phyloP scores from a whole-genome alignment of 2,888 invertebrate species.

The Patella pellucida region DNA sequence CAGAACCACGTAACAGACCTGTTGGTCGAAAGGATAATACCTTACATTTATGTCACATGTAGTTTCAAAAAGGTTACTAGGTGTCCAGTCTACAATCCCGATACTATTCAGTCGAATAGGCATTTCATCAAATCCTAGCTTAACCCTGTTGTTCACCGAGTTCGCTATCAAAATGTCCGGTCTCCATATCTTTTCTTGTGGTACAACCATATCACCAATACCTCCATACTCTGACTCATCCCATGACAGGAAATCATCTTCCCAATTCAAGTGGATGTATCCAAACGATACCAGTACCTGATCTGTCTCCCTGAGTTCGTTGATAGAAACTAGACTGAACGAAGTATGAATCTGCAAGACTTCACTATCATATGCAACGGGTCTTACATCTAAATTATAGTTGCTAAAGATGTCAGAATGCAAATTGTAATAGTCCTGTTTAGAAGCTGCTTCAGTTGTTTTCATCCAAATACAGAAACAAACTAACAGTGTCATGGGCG shows the following conservation, averaged over 20 bases:
- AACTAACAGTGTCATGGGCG: too few species aligned
- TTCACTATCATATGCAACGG: slow-evolving; percentile 1
- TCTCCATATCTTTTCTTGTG: slow-evolving; percentile 29
- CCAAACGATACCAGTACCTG: slow-evolving; percentile 16
- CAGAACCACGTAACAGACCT: slow-evolving; percentile 20
- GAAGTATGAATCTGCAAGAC: neutral
- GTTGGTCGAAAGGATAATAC: slow-evolving; percentile 33
- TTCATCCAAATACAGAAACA: too few species aligned
- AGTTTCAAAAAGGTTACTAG: slow-evolving; percentile 23
- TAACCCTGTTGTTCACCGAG: slow-evolving; percentile 17
- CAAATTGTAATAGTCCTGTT: slow-evolving; percentile 11
- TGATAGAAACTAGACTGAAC: slow-evolving; percentile 13
- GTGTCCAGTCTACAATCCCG: slow-evolving; percentile 24
- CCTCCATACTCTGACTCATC: neutral
- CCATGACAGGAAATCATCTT: slow-evolving; percentile 25
- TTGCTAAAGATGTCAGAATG: neutral
- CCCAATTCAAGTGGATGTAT: slow-evolving; percentile 4
- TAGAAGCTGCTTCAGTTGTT: neutral
- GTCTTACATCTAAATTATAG: slow-evolving; percentile 24
- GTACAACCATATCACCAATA: slow-evolving; percentile 19
- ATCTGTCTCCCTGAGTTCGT: slow-evolving; percentile 12
- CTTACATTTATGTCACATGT: slow-evolving; percentile 34
- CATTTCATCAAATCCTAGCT: slow-evolving; percentile 21
- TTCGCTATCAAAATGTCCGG: slow-evolving; percentile 28
- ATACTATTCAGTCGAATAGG: slow-evolving; percentile 16